Evolutionary conservation across 2,113 vertebrate species (phyloP).

Genomic region (Periophthalmus modestus): DNA sequence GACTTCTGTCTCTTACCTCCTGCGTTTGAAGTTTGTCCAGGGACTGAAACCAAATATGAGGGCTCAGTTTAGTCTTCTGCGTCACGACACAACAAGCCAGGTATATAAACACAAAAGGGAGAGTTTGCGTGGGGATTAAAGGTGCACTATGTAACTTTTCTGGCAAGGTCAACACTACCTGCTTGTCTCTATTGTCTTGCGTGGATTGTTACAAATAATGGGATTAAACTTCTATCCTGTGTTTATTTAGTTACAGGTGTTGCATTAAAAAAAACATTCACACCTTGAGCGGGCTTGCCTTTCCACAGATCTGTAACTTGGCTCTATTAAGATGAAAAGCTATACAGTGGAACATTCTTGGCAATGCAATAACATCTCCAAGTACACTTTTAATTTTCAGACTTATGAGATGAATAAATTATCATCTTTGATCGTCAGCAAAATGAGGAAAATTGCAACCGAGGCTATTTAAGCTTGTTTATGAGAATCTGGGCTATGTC

Average conservation of each 20-base stretch:
- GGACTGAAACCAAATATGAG: conserved; percentile 4
- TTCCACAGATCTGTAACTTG: too few relatives aligned
- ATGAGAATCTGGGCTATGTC: conserved; percentile 38
- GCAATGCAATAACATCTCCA: too few relatives aligned
- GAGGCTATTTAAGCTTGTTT: conserved; percentile 35
- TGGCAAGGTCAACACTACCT: not conserved
- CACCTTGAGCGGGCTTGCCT: too few relatives aligned
- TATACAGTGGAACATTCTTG: too few relatives aligned
- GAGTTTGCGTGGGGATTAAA: not conserved
- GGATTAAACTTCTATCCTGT: too few relatives aligned
- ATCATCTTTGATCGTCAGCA: not conserved
- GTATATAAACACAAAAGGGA: not conserved
- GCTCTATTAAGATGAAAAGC: too few relatives aligned
- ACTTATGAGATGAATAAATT: not conserved
- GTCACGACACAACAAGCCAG: not conserved
- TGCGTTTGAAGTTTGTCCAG: conserved; percentile 45
- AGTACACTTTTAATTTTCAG: too few relatives aligned
- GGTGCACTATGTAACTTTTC: not conserved
- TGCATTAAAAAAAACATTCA: too few relatives aligned
- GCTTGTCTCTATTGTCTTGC: not conserved
- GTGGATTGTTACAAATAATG: not conserved
- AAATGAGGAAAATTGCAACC: conserved; percentile 18
- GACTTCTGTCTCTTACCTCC: conserved; percentile 46
- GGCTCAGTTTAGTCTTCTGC: conserved; percentile 10
- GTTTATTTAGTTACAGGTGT: too few relatives aligned